A percentile compares a stretch with the other conserved stretches of the same genome.
These are phyloP conservation scores for Numenius arquata DNA, from an alignment of 2,113 vertebrate genomes.

Conservation along the genomic window DNA sequence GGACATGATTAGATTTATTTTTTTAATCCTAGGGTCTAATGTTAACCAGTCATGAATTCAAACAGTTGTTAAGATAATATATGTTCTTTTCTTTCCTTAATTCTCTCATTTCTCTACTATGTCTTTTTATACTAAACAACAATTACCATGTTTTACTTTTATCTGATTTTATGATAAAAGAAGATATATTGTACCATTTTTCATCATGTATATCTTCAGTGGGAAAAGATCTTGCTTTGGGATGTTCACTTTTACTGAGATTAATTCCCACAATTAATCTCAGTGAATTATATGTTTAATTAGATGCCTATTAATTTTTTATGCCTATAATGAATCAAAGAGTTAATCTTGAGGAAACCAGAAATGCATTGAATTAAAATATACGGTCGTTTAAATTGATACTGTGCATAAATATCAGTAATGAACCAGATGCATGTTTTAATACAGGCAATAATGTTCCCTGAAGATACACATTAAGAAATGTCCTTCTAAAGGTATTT, in stretches of 20 bases:
- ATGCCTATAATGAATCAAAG: constrained; percentile 16
- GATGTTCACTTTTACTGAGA: constrained; percentile 40
- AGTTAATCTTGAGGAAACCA: constrained; percentile 42
- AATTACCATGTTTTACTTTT: constrained; percentile 27
- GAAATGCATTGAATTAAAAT: constrained; percentile 15
- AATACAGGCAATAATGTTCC: background rate
- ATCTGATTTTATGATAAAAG: constrained; percentile 8
- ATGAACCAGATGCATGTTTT: constrained; percentile 11
- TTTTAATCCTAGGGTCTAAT: background rate
- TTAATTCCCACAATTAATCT: constrained; percentile 59
- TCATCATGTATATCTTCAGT: background rate
- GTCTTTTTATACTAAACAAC: constrained; percentile 22
- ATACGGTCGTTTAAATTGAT: background rate
- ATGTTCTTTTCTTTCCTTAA: background rate
- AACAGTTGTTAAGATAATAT: background rate
- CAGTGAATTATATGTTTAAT: constrained; percentile 62
- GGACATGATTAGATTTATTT: background rate
- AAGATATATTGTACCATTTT: constrained; percentile 5
- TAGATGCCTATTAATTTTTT: constrained; percentile 59
- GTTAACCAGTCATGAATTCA: background rate
- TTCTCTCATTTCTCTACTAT: constrained; percentile 1
- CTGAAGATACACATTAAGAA: background rate
- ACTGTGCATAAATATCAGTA: background rate
- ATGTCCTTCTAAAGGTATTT: background rate
- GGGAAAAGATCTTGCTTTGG: background rate